A percentile compares a stretch with the other conserved stretches of the same genome.
These are phyloP conservation scores for Hippocampus mohnikei DNA, from an alignment of 2,113 vertebrate genomes.

Conservation along the genomic window DNA sequence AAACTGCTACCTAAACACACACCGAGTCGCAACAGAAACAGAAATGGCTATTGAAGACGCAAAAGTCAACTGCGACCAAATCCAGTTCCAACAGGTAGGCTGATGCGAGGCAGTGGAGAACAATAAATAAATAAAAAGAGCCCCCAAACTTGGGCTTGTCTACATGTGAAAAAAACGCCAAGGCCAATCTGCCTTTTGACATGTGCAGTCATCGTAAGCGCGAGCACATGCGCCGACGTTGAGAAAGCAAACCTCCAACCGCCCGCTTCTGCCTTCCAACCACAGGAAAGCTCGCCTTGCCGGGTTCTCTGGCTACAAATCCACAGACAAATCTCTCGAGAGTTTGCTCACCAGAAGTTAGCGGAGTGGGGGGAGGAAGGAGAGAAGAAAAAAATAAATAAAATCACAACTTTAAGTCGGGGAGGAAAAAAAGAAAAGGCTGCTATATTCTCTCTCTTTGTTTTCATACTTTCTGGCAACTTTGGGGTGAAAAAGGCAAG, in stretches of 20 bases:
- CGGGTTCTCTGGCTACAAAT: slow-evolving; percentile 16
- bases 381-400: background rate
- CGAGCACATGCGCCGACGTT: slow-evolving; percentile 33
- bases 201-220: slow-evolving; percentile 38
- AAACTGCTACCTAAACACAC: too few species aligned
- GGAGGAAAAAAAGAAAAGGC: background rate
- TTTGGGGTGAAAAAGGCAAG: slow-evolving; percentile 40
- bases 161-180: slow-evolving; percentile 38
- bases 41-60: too few species aligned
- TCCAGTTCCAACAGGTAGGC: slow-evolving; percentile 1
- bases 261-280: slow-evolving; percentile 1
- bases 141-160: slow-evolving; percentile 23
- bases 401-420: background rate
- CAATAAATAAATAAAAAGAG: too few species aligned
- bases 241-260: slow-evolving; percentile 10
- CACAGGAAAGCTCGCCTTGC: slow-evolving; percentile 32
- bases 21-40: too few species aligned
- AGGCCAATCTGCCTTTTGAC: slow-evolving; percentile 41
- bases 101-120: slow-evolving; percentile 7
- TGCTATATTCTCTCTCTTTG: slow-evolving; percentile 42
- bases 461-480: slow-evolving; percentile 54
- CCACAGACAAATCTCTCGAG: slow-evolving; percentile 9
- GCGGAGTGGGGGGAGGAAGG: background rate
- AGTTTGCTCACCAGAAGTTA: slow-evolving; percentile 6
- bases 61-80: background rate